Evolutionary conservation across 2,888 invertebrate species (phyloP).

Genomic region (Ctena decussata): DNA sequence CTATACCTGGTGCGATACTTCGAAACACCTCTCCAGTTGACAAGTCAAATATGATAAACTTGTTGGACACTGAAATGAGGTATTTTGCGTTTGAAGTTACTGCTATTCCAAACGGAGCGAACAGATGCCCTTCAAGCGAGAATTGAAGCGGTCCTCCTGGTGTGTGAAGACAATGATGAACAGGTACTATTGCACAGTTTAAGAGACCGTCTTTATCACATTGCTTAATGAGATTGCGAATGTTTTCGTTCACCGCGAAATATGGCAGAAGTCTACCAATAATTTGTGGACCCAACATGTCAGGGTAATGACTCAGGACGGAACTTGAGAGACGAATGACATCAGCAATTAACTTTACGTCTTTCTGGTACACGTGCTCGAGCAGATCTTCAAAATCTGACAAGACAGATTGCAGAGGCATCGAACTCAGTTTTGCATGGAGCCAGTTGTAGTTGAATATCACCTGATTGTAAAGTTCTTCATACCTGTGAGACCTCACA

Average conservation of each 20-base stretch:
- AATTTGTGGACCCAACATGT: constrained; percentile 98
- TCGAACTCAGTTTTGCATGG: constrained; percentile 97
- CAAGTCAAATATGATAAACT: constrained; percentile 98
- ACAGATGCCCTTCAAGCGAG: constrained; percentile 99
- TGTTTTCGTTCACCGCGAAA: constrained; percentile 93
- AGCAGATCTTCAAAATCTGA: constrained; percentile 98
- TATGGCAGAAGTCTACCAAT: constrained; percentile 97
- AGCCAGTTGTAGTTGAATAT: constrained; percentile 99
- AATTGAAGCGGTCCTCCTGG: constrained; percentile 99
- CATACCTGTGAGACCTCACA: constrained; percentile 94
- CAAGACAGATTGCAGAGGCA: constrained; percentile 97
- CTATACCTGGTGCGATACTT: constrained; percentile 94
- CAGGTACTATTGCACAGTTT: constrained; percentile 96
- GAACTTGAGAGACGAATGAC: constrained; percentile 95
- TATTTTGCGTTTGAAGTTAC: constrained; percentile 87
- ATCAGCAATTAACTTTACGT: constrained; percentile 86
- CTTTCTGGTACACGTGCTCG: constrained; percentile 83
- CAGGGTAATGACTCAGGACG: constrained; percentile 95
- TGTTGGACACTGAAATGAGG: constrained; percentile 98
- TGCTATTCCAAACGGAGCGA: constrained; percentile 90
- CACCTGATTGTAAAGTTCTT: constrained; percentile 90
- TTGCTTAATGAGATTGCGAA: constrained; percentile 95
- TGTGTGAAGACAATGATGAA: constrained; percentile 98
- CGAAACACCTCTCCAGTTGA: constrained; percentile 98
- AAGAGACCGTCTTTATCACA: constrained; percentile 96